A percentile compares a stretch with the other conserved stretches of the same genome.
Evolutionary conservation across 2,113 vertebrate species (phyloP).

Genomic region (Corvus moneduloides): DNA sequence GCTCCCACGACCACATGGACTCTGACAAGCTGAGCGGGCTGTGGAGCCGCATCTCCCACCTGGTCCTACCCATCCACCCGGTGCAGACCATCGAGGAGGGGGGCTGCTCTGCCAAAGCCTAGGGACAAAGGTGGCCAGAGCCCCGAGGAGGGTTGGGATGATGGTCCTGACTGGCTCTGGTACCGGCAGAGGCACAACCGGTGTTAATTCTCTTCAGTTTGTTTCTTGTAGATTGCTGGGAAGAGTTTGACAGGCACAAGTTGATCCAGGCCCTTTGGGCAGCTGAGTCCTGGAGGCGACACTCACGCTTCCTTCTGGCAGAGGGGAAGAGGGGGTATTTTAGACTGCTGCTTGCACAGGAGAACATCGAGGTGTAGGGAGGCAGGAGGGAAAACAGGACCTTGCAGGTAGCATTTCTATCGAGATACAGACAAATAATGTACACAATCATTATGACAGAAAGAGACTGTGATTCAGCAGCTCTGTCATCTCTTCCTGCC

Average conservation of each 20-base stretch:
- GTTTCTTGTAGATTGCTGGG: not conserved
- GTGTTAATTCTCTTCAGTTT: not conserved
- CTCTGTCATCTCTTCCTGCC: not conserved
- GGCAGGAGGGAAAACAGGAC: not conserved
- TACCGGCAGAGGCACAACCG: not conserved
- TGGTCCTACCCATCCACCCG: conserved; percentile 74
- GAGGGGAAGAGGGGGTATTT: not conserved
- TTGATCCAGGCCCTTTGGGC: not conserved
- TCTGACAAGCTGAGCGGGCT: conserved; percentile 78
- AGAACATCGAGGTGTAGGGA: not conserved
- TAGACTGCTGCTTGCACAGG: not conserved
- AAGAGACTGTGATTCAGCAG: not conserved
- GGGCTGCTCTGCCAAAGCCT: conserved; percentile 40
- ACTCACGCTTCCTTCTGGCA: not conserved
- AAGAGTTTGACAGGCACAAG: not conserved
- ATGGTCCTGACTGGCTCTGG: not conserved
- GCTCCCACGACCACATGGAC: conserved; percentile 73
- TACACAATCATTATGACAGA: rapidly evolving
- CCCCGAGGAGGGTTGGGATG: not conserved
- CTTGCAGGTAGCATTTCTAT: not conserved
- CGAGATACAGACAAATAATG: not conserved
- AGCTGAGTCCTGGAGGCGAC: not conserved
- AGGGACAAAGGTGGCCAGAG: not conserved
- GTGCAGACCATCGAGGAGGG: conserved; percentile 67
- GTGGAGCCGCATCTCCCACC: conserved; percentile 83